phyloP scores from a whole-genome alignment of 1,140 invertebrate genomes.

The Leptonema lineaticorne region DNA sequence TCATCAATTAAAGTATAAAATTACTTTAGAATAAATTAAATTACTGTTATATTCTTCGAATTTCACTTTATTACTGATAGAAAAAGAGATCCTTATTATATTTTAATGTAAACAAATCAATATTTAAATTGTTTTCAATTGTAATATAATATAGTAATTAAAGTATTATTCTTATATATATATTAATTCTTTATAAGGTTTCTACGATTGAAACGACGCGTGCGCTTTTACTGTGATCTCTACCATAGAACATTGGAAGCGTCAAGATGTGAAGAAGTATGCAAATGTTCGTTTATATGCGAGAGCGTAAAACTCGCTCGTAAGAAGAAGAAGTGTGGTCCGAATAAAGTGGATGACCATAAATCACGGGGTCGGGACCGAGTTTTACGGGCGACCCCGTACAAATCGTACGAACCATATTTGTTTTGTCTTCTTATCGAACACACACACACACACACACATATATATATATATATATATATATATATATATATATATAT shows the following conservation, averaged over 20 bases:
- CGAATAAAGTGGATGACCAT: slow-evolving; percentile 12
- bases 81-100: too few species aligned
- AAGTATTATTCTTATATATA: too few species aligned
- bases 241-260: background rate
- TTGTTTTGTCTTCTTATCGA: background rate
- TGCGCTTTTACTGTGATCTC: too few species aligned
- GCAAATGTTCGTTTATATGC: slow-evolving; percentile 9
- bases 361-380: slow-evolving; percentile 6
- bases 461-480: background rate
- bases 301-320: background rate
- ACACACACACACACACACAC: background rate
- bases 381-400: slow-evolving; percentile 2
- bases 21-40: too few species aligned
- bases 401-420: slow-evolving; percentile 3
- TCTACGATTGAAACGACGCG: too few species aligned
- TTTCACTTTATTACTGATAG: too few species aligned
- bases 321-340: background rate
- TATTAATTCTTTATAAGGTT: too few species aligned
- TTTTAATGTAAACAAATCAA: too few species aligned
- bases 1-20: too few species aligned
- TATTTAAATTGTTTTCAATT: too few species aligned
- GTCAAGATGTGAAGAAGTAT: slow-evolving; percentile 13
- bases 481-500: background rate
- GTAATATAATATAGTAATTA: too few species aligned
- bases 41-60: too few species aligned